phyloP scores from a whole-genome alignment of 2,797 vertebrate species.

The Pristis pectinata region DNA sequence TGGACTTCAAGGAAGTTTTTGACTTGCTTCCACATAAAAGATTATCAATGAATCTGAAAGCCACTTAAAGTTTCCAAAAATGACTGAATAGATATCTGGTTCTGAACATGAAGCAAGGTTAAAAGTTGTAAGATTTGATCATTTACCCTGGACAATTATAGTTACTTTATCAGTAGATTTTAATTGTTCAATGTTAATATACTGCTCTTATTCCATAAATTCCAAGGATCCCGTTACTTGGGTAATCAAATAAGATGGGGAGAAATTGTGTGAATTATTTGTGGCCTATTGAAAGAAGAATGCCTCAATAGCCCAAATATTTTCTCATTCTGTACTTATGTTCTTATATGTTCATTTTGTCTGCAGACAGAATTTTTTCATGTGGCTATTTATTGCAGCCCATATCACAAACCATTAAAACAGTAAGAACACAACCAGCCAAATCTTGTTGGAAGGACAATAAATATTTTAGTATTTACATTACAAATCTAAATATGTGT shows the following conservation, averaged over 20 bases:
- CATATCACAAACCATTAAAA: constrained; percentile 12
- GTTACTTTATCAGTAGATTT: background rate
- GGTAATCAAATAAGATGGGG: background rate
- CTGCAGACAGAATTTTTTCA: background rate
- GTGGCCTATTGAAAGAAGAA: background rate
- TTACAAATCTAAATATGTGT: constrained; percentile 11
- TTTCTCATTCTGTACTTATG: background rate
- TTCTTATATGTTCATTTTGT: background rate
- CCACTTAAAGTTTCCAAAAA: background rate
- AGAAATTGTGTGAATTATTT: background rate
- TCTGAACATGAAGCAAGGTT: background rate
- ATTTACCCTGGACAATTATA: background rate
- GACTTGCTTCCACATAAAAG: background rate
- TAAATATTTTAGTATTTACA: constrained; percentile 27
- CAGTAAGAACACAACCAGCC: background rate
- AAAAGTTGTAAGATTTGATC: background rate
- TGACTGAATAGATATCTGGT: background rate
- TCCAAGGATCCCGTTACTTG: background rate
- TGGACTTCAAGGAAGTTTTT: background rate
- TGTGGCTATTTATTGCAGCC: background rate
- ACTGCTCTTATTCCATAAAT: background rate
- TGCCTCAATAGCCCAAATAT: background rate
- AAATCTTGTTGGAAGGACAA: background rate
- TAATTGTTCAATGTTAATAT: background rate
- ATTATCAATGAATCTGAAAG: background rate